A percentile compares a stretch with the other conserved stretches of the same genome.
These are phyloP conservation scores for Xenopus petersii DNA, from an alignment of 2,797 vertebrate genomes.

Conservation along the genomic window DNA sequence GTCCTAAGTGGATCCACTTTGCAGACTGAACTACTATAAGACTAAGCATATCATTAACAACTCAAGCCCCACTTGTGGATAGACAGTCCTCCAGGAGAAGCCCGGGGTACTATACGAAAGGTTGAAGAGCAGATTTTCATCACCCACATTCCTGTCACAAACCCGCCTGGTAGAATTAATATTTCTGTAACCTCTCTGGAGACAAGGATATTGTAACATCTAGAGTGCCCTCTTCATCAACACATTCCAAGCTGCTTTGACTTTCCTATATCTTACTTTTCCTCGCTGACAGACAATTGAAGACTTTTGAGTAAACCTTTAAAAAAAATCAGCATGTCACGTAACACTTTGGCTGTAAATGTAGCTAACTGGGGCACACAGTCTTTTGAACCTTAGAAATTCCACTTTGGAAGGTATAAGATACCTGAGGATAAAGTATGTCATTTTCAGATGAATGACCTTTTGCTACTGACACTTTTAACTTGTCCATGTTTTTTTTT, in stretches of 20 bases:
- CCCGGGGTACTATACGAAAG: constrained; percentile 73
- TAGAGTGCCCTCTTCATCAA: constrained; percentile 73
- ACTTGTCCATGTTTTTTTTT: constrained; percentile 25
- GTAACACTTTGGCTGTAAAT: constrained; percentile 67
- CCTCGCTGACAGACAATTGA: constrained; percentile 69
- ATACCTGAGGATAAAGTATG: constrained; percentile 61
- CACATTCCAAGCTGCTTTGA: constrained; percentile 69
- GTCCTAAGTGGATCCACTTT: constrained; percentile 68
- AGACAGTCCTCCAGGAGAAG: constrained; percentile 66
- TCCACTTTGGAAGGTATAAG: constrained; percentile 59
- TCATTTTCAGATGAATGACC: constrained; percentile 62
- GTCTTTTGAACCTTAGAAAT: constrained; percentile 64
- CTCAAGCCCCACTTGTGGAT: constrained; percentile 67
- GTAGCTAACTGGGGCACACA: constrained; percentile 64
- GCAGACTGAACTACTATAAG: constrained; percentile 63
- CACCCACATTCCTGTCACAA: constrained; percentile 54
- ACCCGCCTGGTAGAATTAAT: constrained; percentile 38
- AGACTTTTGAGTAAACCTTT: constrained; percentile 59
- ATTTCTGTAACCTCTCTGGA: constrained; percentile 57
- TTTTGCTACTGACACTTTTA: constrained; percentile 48
- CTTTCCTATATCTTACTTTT: constrained; percentile 53
- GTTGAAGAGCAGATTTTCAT: constrained; percentile 81
- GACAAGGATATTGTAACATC: constrained; percentile 65
- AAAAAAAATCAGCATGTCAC: constrained; percentile 58
- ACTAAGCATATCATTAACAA: constrained; percentile 66